Conservation (phyloP, 1,140 invertebrate genomes). For the Cataglyphis hispanica region DNA sequence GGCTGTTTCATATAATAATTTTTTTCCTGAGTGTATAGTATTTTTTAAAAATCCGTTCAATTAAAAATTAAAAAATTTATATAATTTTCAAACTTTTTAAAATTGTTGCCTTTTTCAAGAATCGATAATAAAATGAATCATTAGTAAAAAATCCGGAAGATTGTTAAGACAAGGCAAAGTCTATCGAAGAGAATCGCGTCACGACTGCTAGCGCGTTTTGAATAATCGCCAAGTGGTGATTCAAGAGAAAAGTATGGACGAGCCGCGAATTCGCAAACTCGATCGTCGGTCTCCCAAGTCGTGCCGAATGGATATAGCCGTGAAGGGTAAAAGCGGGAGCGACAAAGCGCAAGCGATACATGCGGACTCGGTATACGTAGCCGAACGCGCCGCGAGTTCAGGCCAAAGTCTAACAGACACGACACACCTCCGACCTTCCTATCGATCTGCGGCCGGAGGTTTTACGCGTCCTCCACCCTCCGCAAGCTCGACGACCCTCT, state of each 20-base stretch:
- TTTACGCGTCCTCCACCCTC: constrained; percentile 82
- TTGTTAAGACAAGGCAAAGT: background rate
- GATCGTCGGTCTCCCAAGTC: constrained; percentile 49
- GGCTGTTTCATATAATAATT: background rate
- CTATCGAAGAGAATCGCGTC: background rate
- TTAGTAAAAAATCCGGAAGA: background rate
- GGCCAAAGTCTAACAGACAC: constrained; percentile 81
- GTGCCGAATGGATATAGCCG: constrained; percentile 44
- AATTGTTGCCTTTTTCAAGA: background rate
- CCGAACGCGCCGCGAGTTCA: constrained; percentile 66
- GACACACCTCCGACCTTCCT: constrained; percentile 85
- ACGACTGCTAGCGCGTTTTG: background rate
- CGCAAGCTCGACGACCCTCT: constrained; percentile 74
- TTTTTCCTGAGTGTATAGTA: background rate
- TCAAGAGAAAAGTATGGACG: background rate
- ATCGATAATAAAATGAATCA: background rate
- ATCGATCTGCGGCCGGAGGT: constrained; percentile 84
- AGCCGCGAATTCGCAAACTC: constrained; percentile 43
- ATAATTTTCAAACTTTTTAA: background rate
- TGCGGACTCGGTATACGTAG: constrained; percentile 60
- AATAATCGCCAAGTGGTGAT: background rate
- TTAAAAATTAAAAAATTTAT: background rate
- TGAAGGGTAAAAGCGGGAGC: background rate
- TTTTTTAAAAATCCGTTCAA: background rate
- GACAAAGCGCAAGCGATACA: constrained; percentile 31